phyloP scores from a whole-genome alignment of 2,888 invertebrate species.

The Phengaris arion region DNA sequence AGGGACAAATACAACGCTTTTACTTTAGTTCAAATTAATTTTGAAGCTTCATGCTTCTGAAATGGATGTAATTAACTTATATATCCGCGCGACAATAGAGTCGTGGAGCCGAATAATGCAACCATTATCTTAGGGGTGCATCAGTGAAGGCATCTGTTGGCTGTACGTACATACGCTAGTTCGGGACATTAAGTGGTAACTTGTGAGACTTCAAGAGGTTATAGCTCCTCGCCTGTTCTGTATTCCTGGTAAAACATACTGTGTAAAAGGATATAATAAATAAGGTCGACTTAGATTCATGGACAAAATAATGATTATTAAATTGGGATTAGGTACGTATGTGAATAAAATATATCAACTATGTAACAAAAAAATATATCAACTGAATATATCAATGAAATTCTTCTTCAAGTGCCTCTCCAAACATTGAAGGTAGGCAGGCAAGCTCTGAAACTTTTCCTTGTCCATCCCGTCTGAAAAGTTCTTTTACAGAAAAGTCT shows the following conservation, averaged over 20 bases:
- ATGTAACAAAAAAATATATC: no score
- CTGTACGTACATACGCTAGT: slow-evolving; percentile 10
- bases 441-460: no score
- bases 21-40: slow-evolving; percentile 11
- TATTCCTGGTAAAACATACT: not conserved
- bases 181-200: not conserved
- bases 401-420: no score
- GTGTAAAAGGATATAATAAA: no score
- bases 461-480: no score
- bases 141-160: not conserved
- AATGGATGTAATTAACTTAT: slow-evolving; percentile 12
- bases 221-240: not conserved
- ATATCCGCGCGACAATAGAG: not conserved
- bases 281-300: not conserved
- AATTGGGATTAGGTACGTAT: no score
- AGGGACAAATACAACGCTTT: not conserved
- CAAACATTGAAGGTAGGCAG: no score
- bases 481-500: no score
- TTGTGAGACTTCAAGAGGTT: slow-evolving; percentile 6
- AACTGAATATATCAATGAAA: no score
- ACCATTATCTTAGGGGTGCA: not conserved
- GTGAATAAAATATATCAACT: no score
- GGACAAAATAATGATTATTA: not conserved
- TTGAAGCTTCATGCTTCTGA: not conserved
- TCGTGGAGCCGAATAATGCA: not conserved